These are phyloP conservation scores for Eupeodes luniger DNA, from an alignment of 2,888 invertebrate genomes.

Conservation along the genomic window DNA sequence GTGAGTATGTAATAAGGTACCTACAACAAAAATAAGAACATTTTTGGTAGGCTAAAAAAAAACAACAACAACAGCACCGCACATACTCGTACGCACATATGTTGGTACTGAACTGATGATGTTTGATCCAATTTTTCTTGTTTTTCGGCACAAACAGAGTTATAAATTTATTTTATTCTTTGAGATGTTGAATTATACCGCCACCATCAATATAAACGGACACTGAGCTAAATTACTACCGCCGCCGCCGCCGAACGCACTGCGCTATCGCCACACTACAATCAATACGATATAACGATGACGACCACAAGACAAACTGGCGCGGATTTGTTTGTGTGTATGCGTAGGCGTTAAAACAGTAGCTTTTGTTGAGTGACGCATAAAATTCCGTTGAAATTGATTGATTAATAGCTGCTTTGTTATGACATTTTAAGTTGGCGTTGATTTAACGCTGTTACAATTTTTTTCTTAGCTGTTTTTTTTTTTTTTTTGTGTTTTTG, in stretches of 20 bases:
- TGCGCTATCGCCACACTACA: neutral
- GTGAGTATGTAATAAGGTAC: neutral
- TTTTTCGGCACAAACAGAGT: conserved; percentile 32
- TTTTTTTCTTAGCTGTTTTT: neutral
- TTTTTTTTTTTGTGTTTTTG: neutral
- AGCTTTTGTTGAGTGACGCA: conserved; percentile 65
- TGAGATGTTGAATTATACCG: conserved; percentile 54
- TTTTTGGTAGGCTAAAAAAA: neutral
- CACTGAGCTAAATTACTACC: neutral
- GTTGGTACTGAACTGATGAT: neutral
- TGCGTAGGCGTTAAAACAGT: conserved; percentile 72
- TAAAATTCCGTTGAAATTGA: conserved; percentile 71
- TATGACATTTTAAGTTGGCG: conserved; percentile 55
- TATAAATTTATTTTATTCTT: conserved; percentile 67
- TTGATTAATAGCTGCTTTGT: conserved; percentile 64
- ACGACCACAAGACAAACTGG: neutral
- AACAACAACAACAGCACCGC: neutral
- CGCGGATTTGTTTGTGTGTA: conserved; percentile 12
- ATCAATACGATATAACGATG: neutral
- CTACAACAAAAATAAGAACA: neutral
- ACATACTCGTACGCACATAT: too few species aligned
- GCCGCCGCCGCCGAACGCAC: neutral
- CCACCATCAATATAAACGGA: conserved; percentile 11
- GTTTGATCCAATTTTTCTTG: conserved; percentile 45
- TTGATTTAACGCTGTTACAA: conserved; percentile 22